Conservation (phyloP, 1,140 invertebrate species). For the Anthonomus grandis region DNA sequence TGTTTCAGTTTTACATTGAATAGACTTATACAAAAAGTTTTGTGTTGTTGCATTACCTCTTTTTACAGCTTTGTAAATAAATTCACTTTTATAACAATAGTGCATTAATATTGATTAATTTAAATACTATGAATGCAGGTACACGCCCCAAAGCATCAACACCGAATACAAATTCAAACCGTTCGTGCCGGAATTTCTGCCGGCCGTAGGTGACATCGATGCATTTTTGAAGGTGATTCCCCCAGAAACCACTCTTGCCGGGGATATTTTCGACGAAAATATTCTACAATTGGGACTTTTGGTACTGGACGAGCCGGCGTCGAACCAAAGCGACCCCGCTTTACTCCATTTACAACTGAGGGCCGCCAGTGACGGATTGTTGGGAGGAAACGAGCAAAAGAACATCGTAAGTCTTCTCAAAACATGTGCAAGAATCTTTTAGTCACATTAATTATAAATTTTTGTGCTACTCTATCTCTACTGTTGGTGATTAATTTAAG, state of each 20-base stretch:
- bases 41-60: too few species aligned
- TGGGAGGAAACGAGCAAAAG: slow-evolving; percentile 5
- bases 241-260: slow-evolving; percentile 63
- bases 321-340: slow-evolving; percentile 92
- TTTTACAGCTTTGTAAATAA: not conserved
- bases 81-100: not conserved
- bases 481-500: slow-evolving; percentile 22
- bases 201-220: slow-evolving; percentile 97
- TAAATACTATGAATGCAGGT: too few species aligned
- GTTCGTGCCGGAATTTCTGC: slow-evolving; percentile 95
- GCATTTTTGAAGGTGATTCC: slow-evolving; percentile 92
- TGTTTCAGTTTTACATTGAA: too few species aligned
- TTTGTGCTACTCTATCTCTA: not conserved
- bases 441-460: not conserved
- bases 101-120: too few species aligned
- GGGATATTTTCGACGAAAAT: slow-evolving; percentile 38
- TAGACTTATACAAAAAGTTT: too few species aligned
- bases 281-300: slow-evolving; percentile 65
- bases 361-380: slow-evolving; percentile 61
- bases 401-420: slow-evolving; percentile 24
- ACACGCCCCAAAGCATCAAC: slow-evolving; percentile 88
- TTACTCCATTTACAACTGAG: slow-evolving; percentile 89
- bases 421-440: not conserved
- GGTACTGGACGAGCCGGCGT: slow-evolving; percentile 91
- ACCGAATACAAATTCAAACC: slow-evolving; percentile 88